Conservation (phyloP, 1,140 invertebrate genomes). For the Ylistrum balloti region DNA sequence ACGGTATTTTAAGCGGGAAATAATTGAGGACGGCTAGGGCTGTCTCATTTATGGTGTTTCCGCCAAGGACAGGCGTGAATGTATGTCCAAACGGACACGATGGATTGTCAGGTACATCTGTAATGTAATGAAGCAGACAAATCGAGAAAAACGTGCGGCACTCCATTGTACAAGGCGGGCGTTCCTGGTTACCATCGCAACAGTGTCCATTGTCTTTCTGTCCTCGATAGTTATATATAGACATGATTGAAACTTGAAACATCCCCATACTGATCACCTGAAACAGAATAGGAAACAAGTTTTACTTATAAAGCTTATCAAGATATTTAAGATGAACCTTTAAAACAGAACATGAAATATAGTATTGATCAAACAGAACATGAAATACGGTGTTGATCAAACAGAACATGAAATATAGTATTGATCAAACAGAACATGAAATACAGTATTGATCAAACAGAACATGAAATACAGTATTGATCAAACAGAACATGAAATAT, state of each 20-base stretch:
- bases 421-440: too few species aligned
- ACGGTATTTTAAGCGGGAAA: slow-evolving; percentile 57
- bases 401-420: too few species aligned
- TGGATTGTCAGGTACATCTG: slow-evolving; percentile 53
- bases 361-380: too few species aligned
- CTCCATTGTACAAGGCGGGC: slow-evolving; percentile 50
- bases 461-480: too few species aligned
- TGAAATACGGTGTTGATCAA: too few species aligned
- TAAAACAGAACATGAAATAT: too few species aligned
- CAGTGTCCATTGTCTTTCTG: slow-evolving; percentile 61
- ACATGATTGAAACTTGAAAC: slow-evolving; percentile 66
- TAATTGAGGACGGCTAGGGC: slow-evolving; percentile 17
- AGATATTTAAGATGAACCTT: too few species aligned
- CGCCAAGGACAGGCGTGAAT: slow-evolving; percentile 62
- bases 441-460: too few species aligned
- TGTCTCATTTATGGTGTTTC: slow-evolving; percentile 54
- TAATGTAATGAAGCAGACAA: slow-evolving; percentile 66
- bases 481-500: too few species aligned
- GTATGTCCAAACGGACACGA: slow-evolving; percentile 65
- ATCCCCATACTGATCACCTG: slow-evolving; percentile 62
- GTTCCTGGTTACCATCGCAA: slow-evolving; percentile 52
- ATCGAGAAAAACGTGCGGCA: slow-evolving; percentile 66
- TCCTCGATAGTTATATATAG: slow-evolving; percentile 63
- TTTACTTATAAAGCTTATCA: background rate
- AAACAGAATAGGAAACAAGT: background rate